A percentile compares a stretch with the other conserved stretches of the same genome.
Evolutionary conservation across 2,113 vertebrate genomes (phyloP).

Genomic region (Morone chrysops): DNA sequence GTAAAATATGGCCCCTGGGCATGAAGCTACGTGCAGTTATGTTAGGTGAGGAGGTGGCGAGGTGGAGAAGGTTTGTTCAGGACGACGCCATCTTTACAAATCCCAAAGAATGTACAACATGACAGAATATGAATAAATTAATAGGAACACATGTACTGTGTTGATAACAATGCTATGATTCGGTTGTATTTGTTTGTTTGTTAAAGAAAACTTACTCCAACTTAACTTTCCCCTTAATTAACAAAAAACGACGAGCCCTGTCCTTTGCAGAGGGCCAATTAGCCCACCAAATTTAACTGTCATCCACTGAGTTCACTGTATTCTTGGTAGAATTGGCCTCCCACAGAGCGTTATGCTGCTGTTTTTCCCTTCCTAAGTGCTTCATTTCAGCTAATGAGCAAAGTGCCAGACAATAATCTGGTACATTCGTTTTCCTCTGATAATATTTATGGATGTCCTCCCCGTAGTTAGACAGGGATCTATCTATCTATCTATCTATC

Average conservation of each 20-base stretch:
- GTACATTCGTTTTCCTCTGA: slow-evolving; percentile 7
- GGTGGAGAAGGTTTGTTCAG: neutral
- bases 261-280: slow-evolving; percentile 40
- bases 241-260: neutral
- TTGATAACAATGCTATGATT: neutral
- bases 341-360: slow-evolving; percentile 40
- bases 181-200: slow-evolving; percentile 19
- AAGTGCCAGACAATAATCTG: slow-evolving; percentile 33
- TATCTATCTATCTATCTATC: no score
- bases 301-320: slow-evolving; percentile 28
- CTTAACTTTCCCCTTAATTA: slow-evolving; percentile 35
- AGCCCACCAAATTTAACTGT: slow-evolving; percentile 36
- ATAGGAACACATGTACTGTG: neutral
- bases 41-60: neutral
- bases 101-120: neutral
- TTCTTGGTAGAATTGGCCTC: slow-evolving; percentile 43
- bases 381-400: slow-evolving; percentile 47
- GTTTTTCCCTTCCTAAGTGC: neutral
- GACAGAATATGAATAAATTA: neutral
- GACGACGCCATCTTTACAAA: neutral
- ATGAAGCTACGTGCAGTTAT: neutral
- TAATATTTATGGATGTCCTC: slow-evolving; percentile 9
- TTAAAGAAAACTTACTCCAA: slow-evolving; percentile 14
- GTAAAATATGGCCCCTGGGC: slow-evolving; percentile 22
- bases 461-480: neutral